Evolutionary conservation across 1,140 invertebrate genomes (phyloP).

Genomic region (Solenopsis invicta): DNA sequence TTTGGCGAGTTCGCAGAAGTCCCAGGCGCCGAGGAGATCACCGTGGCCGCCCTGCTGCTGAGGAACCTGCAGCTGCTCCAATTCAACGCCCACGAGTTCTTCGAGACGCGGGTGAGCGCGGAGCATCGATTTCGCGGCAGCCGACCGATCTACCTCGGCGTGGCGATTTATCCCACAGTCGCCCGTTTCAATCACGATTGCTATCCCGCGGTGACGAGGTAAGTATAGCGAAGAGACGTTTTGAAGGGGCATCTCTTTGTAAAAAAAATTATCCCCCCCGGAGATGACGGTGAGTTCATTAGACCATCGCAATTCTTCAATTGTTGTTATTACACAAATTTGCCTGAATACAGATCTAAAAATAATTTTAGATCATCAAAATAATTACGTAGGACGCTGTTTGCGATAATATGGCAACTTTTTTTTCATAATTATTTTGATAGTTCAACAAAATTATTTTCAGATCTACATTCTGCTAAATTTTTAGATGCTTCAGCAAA

Average conservation of each 20-base stretch:
- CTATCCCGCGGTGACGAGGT: slow-evolving; percentile 93
- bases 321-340: too few species aligned
- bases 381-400: too few species aligned
- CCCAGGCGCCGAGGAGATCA: slow-evolving; percentile 83
- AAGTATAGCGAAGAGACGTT: slow-evolving; percentile 26
- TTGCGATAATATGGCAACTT: too few species aligned
- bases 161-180: slow-evolving; percentile 93
- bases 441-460: too few species aligned
- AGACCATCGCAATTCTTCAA: too few species aligned
- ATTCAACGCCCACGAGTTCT: slow-evolving; percentile 97
- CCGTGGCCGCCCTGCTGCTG: slow-evolving; percentile 90
- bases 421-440: too few species aligned
- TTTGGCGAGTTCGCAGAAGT: slow-evolving; percentile 64
- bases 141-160: slow-evolving; percentile 90
- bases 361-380: too few species aligned
- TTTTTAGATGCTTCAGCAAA: too few species aligned
- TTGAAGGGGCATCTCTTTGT: neutral
- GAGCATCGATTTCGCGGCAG: slow-evolving; percentile 87
- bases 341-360: too few species aligned
- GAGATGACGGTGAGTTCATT: too few species aligned
- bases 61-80: slow-evolving; percentile 93
- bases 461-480: too few species aligned
- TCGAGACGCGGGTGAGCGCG: slow-evolving; percentile 89
- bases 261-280: neutral
- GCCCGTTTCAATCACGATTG: slow-evolving; percentile 96